phyloP scores from a whole-genome alignment of 2,888 invertebrate species.

The Tanaodytes sp. region DNA sequence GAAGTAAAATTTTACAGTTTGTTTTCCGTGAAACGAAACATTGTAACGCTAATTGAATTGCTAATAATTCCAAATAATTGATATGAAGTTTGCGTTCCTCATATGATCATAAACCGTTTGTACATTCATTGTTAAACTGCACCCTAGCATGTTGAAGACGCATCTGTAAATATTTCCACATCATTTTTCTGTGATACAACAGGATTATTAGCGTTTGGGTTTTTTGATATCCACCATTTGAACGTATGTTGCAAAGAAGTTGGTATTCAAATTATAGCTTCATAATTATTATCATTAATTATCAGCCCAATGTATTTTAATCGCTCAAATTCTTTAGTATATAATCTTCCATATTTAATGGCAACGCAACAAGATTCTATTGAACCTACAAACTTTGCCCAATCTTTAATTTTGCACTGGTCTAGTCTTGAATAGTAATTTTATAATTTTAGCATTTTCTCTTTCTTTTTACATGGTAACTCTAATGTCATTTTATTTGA shows the following conservation, averaged over 20 bases:
- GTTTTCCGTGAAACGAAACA: too few relatives aligned
- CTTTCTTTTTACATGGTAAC: slow-evolving; percentile 1
- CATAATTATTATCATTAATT: slow-evolving; percentile 11
- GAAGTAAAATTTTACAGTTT: background rate
- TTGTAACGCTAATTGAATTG: background rate
- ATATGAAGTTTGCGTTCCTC: background rate
- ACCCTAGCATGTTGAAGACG: too few relatives aligned
- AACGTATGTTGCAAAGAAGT: too few relatives aligned
- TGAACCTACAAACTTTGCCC: slow-evolving; percentile 32
- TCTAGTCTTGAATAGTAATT: background rate
- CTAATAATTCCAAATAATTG: background rate
- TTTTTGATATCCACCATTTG: too few relatives aligned
- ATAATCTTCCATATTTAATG: slow-evolving; percentile 23
- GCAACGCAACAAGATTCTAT: slow-evolving; percentile 34
- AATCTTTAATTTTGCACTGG: slow-evolving; percentile 19
- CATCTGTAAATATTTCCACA: too few relatives aligned
- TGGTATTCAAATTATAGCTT: background rate
- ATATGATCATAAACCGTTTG: background rate
- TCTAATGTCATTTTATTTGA: slow-evolving; percentile 10
- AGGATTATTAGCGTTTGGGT: too few relatives aligned
- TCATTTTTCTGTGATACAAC: too few relatives aligned
- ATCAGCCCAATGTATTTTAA: slow-evolving; percentile 13
- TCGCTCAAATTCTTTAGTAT: slow-evolving; percentile 38
- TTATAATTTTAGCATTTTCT: background rate
- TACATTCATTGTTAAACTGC: too few relatives aligned